phyloP scores from a whole-genome alignment of 1,140 invertebrate genomes.

The Pteromalus puparum region DNA sequence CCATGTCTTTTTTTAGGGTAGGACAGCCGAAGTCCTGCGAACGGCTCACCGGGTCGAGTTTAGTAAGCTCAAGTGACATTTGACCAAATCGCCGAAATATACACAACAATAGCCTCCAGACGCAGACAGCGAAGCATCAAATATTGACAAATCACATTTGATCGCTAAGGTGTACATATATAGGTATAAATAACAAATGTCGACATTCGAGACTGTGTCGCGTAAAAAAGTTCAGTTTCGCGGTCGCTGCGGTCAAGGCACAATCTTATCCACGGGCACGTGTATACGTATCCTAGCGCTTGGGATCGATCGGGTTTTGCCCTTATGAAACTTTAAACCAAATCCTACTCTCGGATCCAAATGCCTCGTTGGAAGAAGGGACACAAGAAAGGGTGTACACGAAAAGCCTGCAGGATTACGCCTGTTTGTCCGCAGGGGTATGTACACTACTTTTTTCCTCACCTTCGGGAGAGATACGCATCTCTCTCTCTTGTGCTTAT shows the following conservation, averaged over 20 bases:
- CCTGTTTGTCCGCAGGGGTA: background rate
- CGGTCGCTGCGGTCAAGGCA: background rate
- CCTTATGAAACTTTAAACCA: conserved; percentile 30
- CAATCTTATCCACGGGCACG: background rate
- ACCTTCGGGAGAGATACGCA: background rate
- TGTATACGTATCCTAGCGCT: background rate
- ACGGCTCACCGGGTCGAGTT: no score
- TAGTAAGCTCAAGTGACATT: no score
- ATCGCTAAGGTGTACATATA: background rate
- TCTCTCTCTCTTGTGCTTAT: no score
- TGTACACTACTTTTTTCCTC: background rate
- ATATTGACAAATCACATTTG: background rate
- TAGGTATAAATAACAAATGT: background rate
- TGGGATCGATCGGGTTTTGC: background rate
- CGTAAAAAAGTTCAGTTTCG: background rate
- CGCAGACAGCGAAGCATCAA: background rate
- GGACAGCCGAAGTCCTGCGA: no score
- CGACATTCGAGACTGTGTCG: background rate
- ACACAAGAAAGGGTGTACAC: background rate
- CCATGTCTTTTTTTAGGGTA: no score
- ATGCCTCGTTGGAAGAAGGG: background rate
- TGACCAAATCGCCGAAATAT: no score
- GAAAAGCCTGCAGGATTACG: background rate
- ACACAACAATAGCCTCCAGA: no score
- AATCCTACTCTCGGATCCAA: background rate